A percentile compares a stretch with the other conserved stretches of the same genome.
These are phyloP conservation scores for Scolopax rusticola DNA, from an alignment of 2,797 vertebrate genomes.

Conservation along the genomic window DNA sequence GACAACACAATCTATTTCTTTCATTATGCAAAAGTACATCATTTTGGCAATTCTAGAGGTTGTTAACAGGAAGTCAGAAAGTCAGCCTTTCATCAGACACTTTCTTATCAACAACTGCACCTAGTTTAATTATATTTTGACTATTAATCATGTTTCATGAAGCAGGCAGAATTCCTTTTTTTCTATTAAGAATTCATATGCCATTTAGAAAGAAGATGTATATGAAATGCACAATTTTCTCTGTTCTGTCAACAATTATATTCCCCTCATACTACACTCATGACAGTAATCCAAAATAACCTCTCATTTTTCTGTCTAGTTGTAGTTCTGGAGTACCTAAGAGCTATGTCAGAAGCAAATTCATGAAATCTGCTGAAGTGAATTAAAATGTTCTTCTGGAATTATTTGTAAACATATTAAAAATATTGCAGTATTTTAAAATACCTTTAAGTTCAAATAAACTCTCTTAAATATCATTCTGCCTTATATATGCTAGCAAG, in stretches of 20 bases:
- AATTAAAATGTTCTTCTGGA: not conserved
- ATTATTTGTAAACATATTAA: not conserved
- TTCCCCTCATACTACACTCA: not conserved
- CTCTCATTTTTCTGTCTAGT: not conserved
- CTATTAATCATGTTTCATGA: not conserved
- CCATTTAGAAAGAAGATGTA: not conserved
- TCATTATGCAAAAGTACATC: not conserved
- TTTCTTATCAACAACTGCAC: not conserved
- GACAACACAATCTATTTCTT: not conserved
- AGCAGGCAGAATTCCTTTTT: not conserved
- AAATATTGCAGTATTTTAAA: not conserved
- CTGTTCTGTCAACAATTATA: not conserved
- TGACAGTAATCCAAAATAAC: not conserved
- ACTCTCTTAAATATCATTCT: slow-evolving; percentile 17
- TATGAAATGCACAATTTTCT: not conserved
- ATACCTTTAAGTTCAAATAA: slow-evolving; percentile 1
- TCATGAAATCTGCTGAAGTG: not conserved
- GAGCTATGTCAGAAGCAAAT: not conserved
- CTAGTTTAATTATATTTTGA: slow-evolving; percentile 49
- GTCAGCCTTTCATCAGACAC: slow-evolving; percentile 2
- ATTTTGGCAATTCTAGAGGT: slow-evolving; percentile 2
- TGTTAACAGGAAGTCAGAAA: slow-evolving; percentile 21
- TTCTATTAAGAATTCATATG: not conserved
- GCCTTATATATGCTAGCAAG: not conserved
- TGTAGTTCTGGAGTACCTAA: not conserved